Evolutionary conservation across 2,797 vertebrate species (phyloP), one percentile per base, ranked within the genome.

Genomic region (Acanthurus leucopareius): DNA sequence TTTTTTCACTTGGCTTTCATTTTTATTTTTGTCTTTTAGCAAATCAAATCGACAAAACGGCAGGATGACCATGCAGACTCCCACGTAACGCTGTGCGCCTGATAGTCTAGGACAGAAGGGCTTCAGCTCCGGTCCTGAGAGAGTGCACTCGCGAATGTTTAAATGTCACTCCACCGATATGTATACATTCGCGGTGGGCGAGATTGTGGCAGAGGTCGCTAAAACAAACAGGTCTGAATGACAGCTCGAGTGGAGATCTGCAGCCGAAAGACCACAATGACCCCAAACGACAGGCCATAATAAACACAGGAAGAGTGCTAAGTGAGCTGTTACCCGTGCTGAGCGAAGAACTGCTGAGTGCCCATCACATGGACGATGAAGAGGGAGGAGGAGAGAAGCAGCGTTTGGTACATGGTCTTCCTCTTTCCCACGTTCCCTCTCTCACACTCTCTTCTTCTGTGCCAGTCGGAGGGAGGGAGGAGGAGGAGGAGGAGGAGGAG

Each of bases 371-470:
- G 92, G 47, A 96, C 90, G 86, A 94, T 79, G 87, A 96, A 87
- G 81, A 96, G 90, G 89, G 93, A 93, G 80, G 92, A 93, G 74
- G 90, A 93, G 19, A 96, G 90, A 15, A 96, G 92, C 63, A 95
- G 83, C n/a, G 57, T 66, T 81, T 85, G 87, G 91, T 91, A 91
- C 95, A 96, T 95, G 3, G 76, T 94, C 93, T 89, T 87, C 89
- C 79, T 83, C 75, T 85, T 90, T 92, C 88, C 90, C 93, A 90
- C 83, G 89, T 92, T 91, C 83, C 73, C 84, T 89, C 79, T 89
- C 88, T 85, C 84, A 79, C 88, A 77, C 84, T 77, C 82, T 73
- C 80, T 78, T 80, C 66, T 19, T 80, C 66, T n/a, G 86, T 82
- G 79, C 89, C 88, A 75, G 83, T 63, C 22, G 42, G 58, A 75